Evolutionary conservation across 1,140 invertebrate species (phyloP).

Genomic region (Dryas iulia): DNA sequence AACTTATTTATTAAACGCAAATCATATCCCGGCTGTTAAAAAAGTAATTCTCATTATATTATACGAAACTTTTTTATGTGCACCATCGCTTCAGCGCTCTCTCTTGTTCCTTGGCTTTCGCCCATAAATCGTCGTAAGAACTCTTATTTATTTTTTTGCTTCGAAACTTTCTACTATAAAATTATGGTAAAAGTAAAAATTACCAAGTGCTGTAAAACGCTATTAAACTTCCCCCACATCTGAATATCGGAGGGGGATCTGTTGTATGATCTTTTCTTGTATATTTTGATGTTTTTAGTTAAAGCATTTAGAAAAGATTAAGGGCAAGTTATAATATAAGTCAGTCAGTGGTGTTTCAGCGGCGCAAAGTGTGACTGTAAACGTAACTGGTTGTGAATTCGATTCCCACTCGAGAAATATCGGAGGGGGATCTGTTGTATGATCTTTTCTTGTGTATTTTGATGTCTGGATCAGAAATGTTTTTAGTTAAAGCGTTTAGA

Average conservation of each 20-base stretch:
- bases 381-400: too few relatives aligned
- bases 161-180: conserved; percentile 27
- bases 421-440: background rate
- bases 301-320: too few relatives aligned
- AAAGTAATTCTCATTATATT: conserved; percentile 25
- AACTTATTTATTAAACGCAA: conserved; percentile 12
- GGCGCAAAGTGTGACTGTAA: too few relatives aligned
- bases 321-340: too few relatives aligned
- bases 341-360: too few relatives aligned
- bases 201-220: conserved; percentile 28
- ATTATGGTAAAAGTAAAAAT: conserved; percentile 28
- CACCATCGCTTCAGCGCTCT: conserved; percentile 21
- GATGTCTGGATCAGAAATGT: too few relatives aligned
- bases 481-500: too few relatives aligned
- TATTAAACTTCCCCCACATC: conserved; percentile 16
- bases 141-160: conserved; percentile 26
- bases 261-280: conserved; percentile 6
- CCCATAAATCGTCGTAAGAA: conserved; percentile 23
- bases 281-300: too few relatives aligned
- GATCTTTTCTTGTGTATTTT: too few relatives aligned
- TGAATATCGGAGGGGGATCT: background rate
- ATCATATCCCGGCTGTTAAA: conserved; percentile 11
- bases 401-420: too few relatives aligned
- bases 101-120: conserved; percentile 13
- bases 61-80: conserved; percentile 26